Percentiles rank a stretch among this genome's conserved stretches.
These are phyloP conservation scores for Nomada hirtipes DNA, from an alignment of 2,888 invertebrate species.

Conservation along the genomic window DNA sequence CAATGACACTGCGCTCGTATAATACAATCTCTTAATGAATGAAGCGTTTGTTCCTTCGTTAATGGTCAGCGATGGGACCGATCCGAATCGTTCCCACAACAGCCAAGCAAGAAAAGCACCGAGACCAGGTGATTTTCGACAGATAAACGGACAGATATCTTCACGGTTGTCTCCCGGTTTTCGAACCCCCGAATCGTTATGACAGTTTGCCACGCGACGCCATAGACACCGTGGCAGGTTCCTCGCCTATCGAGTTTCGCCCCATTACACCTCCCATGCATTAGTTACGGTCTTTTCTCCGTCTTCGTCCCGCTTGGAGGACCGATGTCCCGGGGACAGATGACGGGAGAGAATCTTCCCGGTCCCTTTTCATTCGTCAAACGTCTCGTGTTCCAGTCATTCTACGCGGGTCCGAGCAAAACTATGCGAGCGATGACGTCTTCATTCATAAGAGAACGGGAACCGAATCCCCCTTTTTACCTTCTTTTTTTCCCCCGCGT, in stretches of 20 bases:
- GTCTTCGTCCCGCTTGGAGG: slow-evolving; percentile 36
- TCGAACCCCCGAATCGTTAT: slow-evolving; percentile 31
- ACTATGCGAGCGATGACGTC: slow-evolving; percentile 68
- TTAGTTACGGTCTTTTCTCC: slow-evolving; percentile 69
- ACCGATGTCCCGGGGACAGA: slow-evolving; percentile 19
- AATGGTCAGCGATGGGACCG: background rate
- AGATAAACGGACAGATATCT: slow-evolving; percentile 6
- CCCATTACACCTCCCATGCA: slow-evolving; percentile 74
- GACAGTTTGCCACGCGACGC: slow-evolving; percentile 70
- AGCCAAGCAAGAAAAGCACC: background rate
- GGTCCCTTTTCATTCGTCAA: slow-evolving; percentile 67
- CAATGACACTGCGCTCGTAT: slow-evolving; percentile 4
- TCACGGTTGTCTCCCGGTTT: slow-evolving; percentile 42
- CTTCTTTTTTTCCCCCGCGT: slow-evolving; percentile 47
- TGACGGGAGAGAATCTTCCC: slow-evolving; percentile 36
- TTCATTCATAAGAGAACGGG: slow-evolving; percentile 66
- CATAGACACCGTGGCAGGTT: slow-evolving; percentile 59
- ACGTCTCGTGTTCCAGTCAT: slow-evolving; percentile 73
- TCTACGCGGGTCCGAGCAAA: slow-evolving; percentile 66
- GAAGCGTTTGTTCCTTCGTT: slow-evolving; percentile 15
- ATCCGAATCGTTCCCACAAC: too few relatives aligned
- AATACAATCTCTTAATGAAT: slow-evolving; percentile 18
- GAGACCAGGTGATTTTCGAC: background rate
- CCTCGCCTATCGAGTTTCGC: slow-evolving; percentile 73
- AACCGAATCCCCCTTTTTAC: slow-evolving; percentile 42